A percentile compares a stretch with the other conserved stretches of the same genome.
These are phyloP conservation scores for Margarornis squamiger DNA, from an alignment of 2,797 vertebrate genomes.

Conservation along the genomic window DNA sequence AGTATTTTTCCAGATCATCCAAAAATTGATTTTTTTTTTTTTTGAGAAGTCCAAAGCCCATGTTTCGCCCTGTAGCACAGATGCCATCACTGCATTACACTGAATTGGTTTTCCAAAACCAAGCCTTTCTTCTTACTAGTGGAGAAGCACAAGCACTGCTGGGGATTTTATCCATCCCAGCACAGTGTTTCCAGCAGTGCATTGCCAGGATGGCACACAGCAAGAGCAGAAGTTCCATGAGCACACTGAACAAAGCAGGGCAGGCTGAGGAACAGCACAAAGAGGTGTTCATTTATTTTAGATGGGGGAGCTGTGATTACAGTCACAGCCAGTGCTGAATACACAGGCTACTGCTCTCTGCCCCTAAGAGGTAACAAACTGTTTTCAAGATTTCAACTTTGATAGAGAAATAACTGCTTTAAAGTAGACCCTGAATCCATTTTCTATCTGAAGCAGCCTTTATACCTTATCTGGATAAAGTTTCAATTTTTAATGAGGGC, in stretches of 20 bases:
- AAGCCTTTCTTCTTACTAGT: neutral
- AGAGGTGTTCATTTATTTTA: neutral
- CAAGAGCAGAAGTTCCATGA: neutral
- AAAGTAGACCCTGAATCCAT: neutral
- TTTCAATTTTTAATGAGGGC: slow-evolving; percentile 53
- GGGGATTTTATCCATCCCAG: neutral
- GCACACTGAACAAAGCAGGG: neutral
- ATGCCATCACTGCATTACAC: neutral
- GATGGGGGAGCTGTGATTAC: neutral
- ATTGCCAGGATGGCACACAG: neutral
- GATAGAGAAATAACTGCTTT: neutral
- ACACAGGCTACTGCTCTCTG: neutral
- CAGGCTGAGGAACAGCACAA: neutral
- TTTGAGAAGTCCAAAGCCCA: neutral
- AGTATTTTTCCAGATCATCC: slow-evolving; percentile 21
- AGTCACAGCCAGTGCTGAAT: neutral
- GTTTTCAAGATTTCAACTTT: neutral
- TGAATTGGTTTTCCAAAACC: neutral
- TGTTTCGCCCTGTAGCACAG: neutral
- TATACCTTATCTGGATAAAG: slow-evolving; percentile 33
- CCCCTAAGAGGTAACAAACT: neutral
- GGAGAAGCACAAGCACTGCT: neutral
- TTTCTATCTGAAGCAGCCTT: neutral
- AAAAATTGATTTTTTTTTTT: neutral
- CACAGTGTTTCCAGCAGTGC: fast-evolving